Conservation (phyloP, 1,140 invertebrate genomes). For the Drepana arcuata region DNA sequence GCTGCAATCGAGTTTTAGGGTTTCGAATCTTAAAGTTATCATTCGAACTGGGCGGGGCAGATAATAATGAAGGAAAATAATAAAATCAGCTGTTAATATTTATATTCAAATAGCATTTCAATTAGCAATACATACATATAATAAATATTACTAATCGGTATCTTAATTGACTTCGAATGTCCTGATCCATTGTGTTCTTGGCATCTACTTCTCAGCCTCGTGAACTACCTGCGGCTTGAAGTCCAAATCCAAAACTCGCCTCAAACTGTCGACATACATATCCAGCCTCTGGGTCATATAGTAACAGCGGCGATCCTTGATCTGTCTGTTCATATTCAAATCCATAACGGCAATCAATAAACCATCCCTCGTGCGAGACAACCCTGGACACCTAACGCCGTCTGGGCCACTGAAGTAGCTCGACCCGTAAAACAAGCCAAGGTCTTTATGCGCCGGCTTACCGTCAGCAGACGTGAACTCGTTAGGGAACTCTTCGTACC, state of each 20-base stretch:
- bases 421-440: conserved; percentile 98
- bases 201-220: conserved; percentile 40
- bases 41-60: no score
- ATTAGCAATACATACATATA: no score
- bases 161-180: no score
- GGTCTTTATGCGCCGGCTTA: conserved; percentile 90
- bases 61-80: no score
- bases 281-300: conserved; percentile 96
- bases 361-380: conserved; percentile 90
- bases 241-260: conserved; percentile 47
- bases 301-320: conserved; percentile 95
- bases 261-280: conserved; percentile 83
- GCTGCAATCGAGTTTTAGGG: no score
- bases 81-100: no score
- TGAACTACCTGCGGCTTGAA: conserved; percentile 57
- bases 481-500: conserved; percentile 81
- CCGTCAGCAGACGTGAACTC: conserved; percentile 97
- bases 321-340: conserved; percentile 95
- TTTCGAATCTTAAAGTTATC: no score
- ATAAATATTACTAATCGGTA: no score
- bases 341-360: conserved; percentile 93
- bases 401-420: conserved; percentile 96
- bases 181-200: no score
- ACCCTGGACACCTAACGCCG: conserved; percentile 91
- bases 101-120: no score